These are phyloP conservation scores for Petrophora chlorosata DNA, from an alignment of 2,888 invertebrate genomes.

Conservation along the genomic window DNA sequence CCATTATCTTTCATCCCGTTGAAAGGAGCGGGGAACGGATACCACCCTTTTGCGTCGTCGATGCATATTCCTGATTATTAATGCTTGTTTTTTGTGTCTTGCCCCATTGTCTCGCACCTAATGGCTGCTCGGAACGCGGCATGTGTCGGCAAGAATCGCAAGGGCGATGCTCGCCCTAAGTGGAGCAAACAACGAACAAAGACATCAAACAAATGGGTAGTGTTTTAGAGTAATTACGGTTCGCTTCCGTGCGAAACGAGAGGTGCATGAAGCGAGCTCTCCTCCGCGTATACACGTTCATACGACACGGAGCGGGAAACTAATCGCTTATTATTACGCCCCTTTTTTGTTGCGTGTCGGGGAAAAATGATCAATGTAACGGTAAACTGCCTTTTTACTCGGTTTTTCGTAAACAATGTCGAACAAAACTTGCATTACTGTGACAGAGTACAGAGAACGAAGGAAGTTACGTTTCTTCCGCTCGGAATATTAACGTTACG, in stretches of 20 bases:
- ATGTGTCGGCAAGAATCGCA: constrained; percentile 75
- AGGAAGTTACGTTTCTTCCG: constrained; percentile 45
- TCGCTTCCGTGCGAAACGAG: constrained; percentile 78
- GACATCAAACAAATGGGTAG: constrained; percentile 84
- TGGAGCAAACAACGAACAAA: constrained; percentile 83
- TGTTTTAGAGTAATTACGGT: constrained; percentile 84
- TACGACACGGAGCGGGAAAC: constrained; percentile 50
- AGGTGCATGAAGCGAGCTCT: constrained; percentile 69
- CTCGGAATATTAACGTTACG: constrained; percentile 36
- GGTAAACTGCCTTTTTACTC: constrained; percentile 52
- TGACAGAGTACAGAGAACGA: constrained; percentile 51
- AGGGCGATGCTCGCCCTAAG: constrained; percentile 80
- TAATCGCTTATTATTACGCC: constrained; percentile 69
- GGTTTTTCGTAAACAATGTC: constrained; percentile 55
- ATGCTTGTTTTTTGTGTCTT: constrained; percentile 79
- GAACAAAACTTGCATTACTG: constrained; percentile 44
- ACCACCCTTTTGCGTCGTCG: constrained; percentile 57
- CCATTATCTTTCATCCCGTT: constrained; percentile 62
- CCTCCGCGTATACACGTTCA: constrained; percentile 52
- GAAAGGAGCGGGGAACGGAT: constrained; percentile 56
- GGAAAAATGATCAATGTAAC: constrained; percentile 63
- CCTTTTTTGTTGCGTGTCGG: constrained; percentile 65
- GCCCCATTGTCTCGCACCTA: constrained; percentile 74
- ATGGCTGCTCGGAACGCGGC: constrained; percentile 74
- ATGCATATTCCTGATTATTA: constrained; percentile 82